Evolutionary conservation across 2,797 vertebrate genomes (phyloP).

Genomic region (Gastrophryne carolinensis): DNA sequence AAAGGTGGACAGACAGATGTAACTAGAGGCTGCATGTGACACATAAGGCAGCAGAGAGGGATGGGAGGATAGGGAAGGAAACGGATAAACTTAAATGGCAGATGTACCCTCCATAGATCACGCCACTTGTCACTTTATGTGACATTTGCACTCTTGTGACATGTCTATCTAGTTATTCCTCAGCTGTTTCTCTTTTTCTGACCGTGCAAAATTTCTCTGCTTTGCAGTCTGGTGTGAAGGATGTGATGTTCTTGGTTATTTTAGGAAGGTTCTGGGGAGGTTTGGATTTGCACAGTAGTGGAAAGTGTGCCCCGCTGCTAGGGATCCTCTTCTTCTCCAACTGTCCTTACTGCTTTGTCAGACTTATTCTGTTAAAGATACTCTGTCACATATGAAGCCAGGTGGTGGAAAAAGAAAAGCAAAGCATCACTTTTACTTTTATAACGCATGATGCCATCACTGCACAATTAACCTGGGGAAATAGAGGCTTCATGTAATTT

Average conservation of each 20-base stretch:
- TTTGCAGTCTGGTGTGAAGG: not conserved
- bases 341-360: no score
- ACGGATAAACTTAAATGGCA: not conserved
- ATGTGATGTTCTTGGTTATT: not conserved
- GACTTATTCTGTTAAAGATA: no score
- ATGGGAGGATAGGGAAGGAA: not conserved
- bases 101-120: not conserved
- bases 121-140: slow-evolving; percentile 13
- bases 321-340: no score
- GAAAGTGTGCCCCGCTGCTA: no score
- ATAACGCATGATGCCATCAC: no score
- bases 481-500: no score
- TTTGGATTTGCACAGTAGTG: not conserved
- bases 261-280: not conserved
- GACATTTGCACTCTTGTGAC: not conserved
- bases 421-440: no score
- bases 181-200: slow-evolving; percentile 4
- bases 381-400: no score
- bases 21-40: not conserved
- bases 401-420: no score
- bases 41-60: not conserved
- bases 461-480: no score
- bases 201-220: not conserved
- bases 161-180: not conserved
- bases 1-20: not conserved